Evolutionary conservation across 1,140 invertebrate genomes (phyloP).

Genomic region (Lepidurus couesii): DNA sequence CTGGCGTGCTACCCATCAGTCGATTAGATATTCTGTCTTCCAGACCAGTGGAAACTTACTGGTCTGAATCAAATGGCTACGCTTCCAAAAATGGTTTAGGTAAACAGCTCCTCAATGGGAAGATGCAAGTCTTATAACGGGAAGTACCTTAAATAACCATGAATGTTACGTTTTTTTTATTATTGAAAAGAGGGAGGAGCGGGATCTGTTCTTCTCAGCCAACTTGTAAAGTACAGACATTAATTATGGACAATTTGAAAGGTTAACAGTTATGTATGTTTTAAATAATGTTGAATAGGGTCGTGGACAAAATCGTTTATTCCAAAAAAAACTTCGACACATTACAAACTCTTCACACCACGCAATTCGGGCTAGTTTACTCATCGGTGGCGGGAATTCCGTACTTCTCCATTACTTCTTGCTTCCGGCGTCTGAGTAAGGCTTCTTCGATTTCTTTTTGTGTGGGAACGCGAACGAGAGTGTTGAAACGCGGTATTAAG

Average conservation of each 20-base stretch:
- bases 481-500: conserved; percentile 57
- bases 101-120: not conserved
- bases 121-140: not conserved
- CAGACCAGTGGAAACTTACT: not conserved
- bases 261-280: not conserved
- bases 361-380: not conserved
- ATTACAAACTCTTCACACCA: not conserved
- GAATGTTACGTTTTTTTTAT: not conserved
- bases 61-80: not conserved
- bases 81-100: not conserved
- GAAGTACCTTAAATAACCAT: not conserved
- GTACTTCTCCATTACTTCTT: conserved; percentile 76
- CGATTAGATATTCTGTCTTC: conserved; percentile 5
- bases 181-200: not conserved
- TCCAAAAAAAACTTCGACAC: not conserved
- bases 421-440: conserved; percentile 77
- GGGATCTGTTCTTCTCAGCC: not conserved
- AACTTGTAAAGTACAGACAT: conserved; percentile 2
- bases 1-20: conserved; percentile 49
- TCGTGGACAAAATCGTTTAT: conserved; percentile 1
- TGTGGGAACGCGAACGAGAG: conserved; percentile 77
- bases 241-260: not conserved
- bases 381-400: conserved; percentile 37
- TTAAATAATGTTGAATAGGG: not conserved
- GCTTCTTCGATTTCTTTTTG: conserved; percentile 87